Evolutionary conservation across 2,888 invertebrate species (phyloP), one percentile per base, ranked within the genome.

Genomic region (Pterobdella sp.): DNA sequence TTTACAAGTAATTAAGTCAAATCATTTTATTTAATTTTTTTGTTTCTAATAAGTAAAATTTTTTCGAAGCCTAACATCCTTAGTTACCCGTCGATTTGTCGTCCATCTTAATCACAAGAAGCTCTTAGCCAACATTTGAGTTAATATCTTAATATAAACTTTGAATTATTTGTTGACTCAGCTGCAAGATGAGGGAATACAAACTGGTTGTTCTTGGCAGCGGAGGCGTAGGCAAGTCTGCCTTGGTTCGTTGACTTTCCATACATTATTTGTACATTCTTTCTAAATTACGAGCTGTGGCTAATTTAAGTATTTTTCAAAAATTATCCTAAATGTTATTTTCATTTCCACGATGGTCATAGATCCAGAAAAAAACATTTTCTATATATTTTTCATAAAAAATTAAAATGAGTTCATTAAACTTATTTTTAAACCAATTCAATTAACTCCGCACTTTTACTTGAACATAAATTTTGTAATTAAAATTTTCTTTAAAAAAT

Each of bases 191-290:
- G 98, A 92, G 97, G 86, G 98, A 98, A 89, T 98, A 98, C 88
- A 98, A 98, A 88, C 94, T 98, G 86, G 98, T 98, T 80, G 97
- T 98, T 81, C 88, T 98, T 86, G 98, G 98, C 81, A 94, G 94
- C 85, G 98, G 98, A 85, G 98, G 98, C 87, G 98, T 98, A 82
- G 98, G 98, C 83, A 98, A 98, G 88, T 95, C 95, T 81, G 94
- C 95, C 84, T 88, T 95, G 85, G 85, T 86, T 78, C 79, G 82
- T 78, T 14, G n/a, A 32, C 1, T 1, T n/a, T n/a, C n/a, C n/a
- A n/a, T n/a, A n/a, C n/a, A 32, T 63, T 71, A 34, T 72, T 31
- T 64, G 22, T 22, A 49, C 22, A 31, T 49, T 69, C 49, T 18
- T 52, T 4, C n/a, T 7, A 29, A 56, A 49, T 1, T 18, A 31